A percentile compares a stretch with the other conserved stretches of the same genome.
phyloP scores from a whole-genome alignment of 2,113 vertebrate genomes.

The Ictalurus punctatus region DNA sequence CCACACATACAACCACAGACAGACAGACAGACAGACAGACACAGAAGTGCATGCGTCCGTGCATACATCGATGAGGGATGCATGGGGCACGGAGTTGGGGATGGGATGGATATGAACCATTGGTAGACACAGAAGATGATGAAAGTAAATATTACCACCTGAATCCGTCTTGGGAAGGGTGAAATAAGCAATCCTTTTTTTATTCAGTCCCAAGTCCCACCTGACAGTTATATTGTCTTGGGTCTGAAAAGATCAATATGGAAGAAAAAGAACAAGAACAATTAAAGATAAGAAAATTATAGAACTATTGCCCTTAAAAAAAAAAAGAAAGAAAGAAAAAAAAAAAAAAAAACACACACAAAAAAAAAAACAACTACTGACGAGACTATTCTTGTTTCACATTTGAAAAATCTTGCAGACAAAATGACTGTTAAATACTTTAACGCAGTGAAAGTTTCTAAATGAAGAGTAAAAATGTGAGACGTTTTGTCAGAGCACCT shows the following conservation, averaged over 20 bases:
- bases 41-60: constrained; percentile 41
- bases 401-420: neutral
- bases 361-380: neutral
- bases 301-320: neutral
- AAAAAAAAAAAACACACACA: too few relatives aligned
- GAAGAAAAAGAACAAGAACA: neutral
- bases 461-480: neutral
- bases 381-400: neutral
- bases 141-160: constrained; percentile 78
- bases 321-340: neutral
- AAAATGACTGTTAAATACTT: neutral
- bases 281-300: neutral
- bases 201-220: constrained; percentile 99
- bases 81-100: constrained; percentile 52
- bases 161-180: constrained; percentile 98
- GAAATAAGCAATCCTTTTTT: constrained; percentile 99
- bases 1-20: constrained; percentile 51
- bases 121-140: constrained; percentile 54
- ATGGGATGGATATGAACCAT: constrained; percentile 56
- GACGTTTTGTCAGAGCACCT: constrained; percentile 70
- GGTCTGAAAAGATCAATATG: constrained; percentile 72
- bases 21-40: neutral
- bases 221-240: constrained; percentile 99
- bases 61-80: constrained; percentile 56
- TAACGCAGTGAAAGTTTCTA: neutral